Evolutionary conservation across 2,113 vertebrate species (phyloP).

Genomic region (Zosterops lateralis): DNA sequence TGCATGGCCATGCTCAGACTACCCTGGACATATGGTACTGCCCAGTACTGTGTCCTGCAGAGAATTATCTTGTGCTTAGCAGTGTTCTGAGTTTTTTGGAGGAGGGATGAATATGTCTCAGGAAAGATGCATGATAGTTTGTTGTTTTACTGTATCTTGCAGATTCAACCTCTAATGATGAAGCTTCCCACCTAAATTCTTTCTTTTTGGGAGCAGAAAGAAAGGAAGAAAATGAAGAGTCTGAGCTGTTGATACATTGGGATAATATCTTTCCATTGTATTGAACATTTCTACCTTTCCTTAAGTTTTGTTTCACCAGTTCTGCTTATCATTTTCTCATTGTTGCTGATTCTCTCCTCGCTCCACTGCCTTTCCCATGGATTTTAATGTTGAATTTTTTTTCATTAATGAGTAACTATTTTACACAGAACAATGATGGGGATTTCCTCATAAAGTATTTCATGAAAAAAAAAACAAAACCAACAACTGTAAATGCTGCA

Average conservation of each 20-base stretch:
- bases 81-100: constrained; percentile 57
- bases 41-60: not conserved
- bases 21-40: not conserved
- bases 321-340: constrained; percentile 62
- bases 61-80: constrained; percentile 11
- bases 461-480: not conserved
- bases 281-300: constrained; percentile 74
- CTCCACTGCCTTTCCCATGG: constrained; percentile 42
- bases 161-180: constrained; percentile 78
- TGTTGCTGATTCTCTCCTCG: constrained; percentile 29
- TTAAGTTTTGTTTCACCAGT: constrained; percentile 73
- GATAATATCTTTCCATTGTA: constrained; percentile 75
- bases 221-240: constrained; percentile 80
- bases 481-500: constrained; percentile 60
- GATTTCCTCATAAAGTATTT: not conserved
- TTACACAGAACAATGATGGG: constrained; percentile 33
- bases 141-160: constrained; percentile 81
- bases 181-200: constrained; percentile 80
- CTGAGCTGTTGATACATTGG: constrained; percentile 78
- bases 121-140: constrained; percentile 77
- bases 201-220: constrained; percentile 78
- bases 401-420: constrained; percentile 47
- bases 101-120: constrained; percentile 58
- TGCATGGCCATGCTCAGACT: not conserved
- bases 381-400: constrained; percentile 46